Evolutionary conservation across 2,888 invertebrate species (phyloP), one percentile per base, ranked within the genome.

Genomic region (Lottia scabra): DNA sequence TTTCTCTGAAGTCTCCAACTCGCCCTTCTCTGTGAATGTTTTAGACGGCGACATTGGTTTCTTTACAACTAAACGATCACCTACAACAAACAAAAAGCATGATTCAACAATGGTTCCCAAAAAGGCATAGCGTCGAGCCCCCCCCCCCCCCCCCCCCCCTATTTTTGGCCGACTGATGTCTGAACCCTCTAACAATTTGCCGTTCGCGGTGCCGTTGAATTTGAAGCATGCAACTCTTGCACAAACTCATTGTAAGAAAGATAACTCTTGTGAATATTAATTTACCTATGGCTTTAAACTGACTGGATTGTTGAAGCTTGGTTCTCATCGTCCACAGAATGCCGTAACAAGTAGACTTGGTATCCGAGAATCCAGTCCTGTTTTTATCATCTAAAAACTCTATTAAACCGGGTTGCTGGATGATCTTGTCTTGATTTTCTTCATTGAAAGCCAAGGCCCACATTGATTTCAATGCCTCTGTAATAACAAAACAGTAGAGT

Each of bases 371-470:
- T 5, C 63, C 56, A 13, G 76, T 56, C 13, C 76, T 67, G n/a
- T 70, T 67, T 1, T 68, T 46, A 23, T 75, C 64, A 2, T 74
- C 65, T 3, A 78, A 68, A 6, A 75, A 48, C 16, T 78, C 76
- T n/a, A 76, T 69, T 4, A 80, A 72, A 0, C 73, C 78, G n/a
- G 76, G 73, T 63, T 78, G 76, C 27, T 74, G 27, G 16, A 81
- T 68, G 68, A 84, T 80, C 26, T 72, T 69, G 27, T 71, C 65
- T 68, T 79, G 79, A 72, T 80, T 82, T 16, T 77, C 73, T 16
- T 80, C 71, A 65, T 84, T 80, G 72, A 84, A 84, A 6, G 80
- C 77, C 38, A 84, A 67, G 4, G 78, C 75, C 83, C 84, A 83
- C n/a, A 83, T 44, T 0, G 79, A 76, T 48, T 70, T 71, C 23